Evolutionary conservation across 1,140 invertebrate species (phyloP).

Genomic region (Chironomus striatipennis): DNA sequence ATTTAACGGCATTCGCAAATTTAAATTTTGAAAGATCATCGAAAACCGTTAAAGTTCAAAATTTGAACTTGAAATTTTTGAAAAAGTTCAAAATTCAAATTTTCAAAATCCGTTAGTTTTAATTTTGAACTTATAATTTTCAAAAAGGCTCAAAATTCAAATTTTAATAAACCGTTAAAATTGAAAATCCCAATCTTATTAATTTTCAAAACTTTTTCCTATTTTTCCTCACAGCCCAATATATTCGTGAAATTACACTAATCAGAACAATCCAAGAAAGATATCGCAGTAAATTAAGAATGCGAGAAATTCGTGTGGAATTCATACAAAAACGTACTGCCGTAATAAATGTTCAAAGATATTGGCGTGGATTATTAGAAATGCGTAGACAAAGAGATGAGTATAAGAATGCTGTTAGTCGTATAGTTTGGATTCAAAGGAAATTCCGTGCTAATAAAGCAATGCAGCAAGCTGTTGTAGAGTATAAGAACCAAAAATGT

Average conservation of each 20-base stretch:
- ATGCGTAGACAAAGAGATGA: slow-evolving; percentile 30
- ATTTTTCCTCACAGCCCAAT: too few species aligned
- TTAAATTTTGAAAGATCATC: too few species aligned
- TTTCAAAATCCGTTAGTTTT: too few species aligned
- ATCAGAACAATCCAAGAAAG: slow-evolving; percentile 29
- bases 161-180: too few species aligned
- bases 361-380: slow-evolving; percentile 38
- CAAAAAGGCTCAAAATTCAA: too few species aligned
- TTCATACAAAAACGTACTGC: slow-evolving; percentile 34
- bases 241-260: neutral
- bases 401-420: slow-evolving; percentile 33
- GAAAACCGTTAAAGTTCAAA: too few species aligned
- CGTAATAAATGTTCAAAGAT: slow-evolving; percentile 40
- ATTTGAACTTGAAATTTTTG: too few species aligned
- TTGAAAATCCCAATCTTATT: too few species aligned
- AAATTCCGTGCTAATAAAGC: slow-evolving; percentile 38
- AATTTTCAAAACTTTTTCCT: too few species aligned
- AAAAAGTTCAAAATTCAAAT: too few species aligned
- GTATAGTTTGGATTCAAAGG: slow-evolving; percentile 39
- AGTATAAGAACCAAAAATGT: slow-evolving; percentile 37
- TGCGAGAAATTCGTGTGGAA: slow-evolving; percentile 34
- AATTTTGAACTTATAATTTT: too few species aligned
- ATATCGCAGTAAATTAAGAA: slow-evolving; percentile 40
- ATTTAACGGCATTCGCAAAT: too few species aligned
- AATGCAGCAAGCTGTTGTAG: slow-evolving; percentile 37